Evolutionary conservation across 2,113 vertebrate species (phyloP).

Genomic region (Grammomys surdaster): DNA sequence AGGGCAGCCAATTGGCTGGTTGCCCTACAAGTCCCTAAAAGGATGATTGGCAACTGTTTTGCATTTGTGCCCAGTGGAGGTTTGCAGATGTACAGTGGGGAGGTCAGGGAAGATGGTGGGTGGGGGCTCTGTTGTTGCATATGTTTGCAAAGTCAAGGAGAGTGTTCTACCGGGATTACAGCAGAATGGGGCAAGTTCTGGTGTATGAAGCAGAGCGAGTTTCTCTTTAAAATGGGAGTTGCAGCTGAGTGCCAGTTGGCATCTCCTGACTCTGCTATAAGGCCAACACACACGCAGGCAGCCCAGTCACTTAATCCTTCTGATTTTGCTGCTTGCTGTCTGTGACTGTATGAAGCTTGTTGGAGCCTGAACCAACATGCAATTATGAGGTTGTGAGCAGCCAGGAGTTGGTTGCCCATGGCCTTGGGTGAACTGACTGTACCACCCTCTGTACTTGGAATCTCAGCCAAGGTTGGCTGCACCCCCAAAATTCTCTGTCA

Average conservation of each 20-base stretch:
- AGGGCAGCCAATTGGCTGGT: constrained; percentile 80
- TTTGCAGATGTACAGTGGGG: constrained; percentile 69
- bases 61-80: constrained; percentile 75
- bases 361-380: constrained; percentile 48
- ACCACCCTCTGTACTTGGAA: not conserved
- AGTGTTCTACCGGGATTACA: constrained; percentile 49
- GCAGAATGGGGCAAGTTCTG: constrained; percentile 22
- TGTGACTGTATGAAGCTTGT: constrained; percentile 19
- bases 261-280: constrained; percentile 37
- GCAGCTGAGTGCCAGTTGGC: constrained; percentile 64
- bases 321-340: constrained; percentile 56
- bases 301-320: constrained; percentile 48
- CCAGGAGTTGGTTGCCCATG: not conserved
- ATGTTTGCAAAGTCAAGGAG: constrained; percentile 25
- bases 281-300: constrained; percentile 61
- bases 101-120: constrained; percentile 41
- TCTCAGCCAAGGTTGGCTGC: not conserved
- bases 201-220: not conserved
- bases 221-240: constrained; percentile 63
- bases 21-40: constrained; percentile 70
- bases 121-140: not conserved
- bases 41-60: constrained; percentile 75
- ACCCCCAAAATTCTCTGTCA: constrained; percentile 56
- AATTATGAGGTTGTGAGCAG: not conserved
- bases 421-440: constrained; percentile 66